Percentiles rank a stretch among this genome's conserved stretches.
phyloP scores from a whole-genome alignment of 2,797 vertebrate genomes.

The Eulemur albifrons region DNA sequence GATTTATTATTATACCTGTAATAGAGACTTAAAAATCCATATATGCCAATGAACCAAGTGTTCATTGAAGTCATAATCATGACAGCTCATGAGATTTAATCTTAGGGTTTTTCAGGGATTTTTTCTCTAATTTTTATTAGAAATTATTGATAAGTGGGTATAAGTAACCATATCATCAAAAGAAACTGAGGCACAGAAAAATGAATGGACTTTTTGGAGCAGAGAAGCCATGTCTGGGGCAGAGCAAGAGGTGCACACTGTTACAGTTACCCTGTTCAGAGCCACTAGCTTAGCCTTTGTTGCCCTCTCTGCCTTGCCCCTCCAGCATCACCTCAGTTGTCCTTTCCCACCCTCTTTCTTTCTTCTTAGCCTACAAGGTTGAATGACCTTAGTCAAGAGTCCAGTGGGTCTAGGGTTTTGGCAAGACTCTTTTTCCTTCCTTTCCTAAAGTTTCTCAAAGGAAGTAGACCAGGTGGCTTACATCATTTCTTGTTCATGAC shows the following conservation, averaged over 20 bases:
- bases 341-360: not conserved
- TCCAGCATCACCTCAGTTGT: not conserved
- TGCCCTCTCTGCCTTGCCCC: no score
- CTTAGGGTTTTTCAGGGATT: not conserved
- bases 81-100: not conserved
- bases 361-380: not conserved
- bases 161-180: not conserved
- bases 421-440: not conserved
- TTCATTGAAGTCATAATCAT: not conserved
- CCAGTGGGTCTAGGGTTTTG: not conserved
- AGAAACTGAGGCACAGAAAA: not conserved
- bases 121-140: constrained; percentile 10
- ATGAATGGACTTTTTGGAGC: not conserved
- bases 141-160: not conserved
- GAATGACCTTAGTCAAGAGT: not conserved
- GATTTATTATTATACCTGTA: not conserved
- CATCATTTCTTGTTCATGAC: not conserved
- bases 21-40: not conserved
- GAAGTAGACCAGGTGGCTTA: not conserved
- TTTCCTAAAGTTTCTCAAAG: not conserved
- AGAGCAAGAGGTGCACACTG: not conserved
- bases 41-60: not conserved
- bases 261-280: not conserved
- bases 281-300: not conserved
- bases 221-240: not conserved